Base-by-base conservation (phyloP, 1,140 invertebrate species). In the Daktulosphaira vitifoliae region DNA sequence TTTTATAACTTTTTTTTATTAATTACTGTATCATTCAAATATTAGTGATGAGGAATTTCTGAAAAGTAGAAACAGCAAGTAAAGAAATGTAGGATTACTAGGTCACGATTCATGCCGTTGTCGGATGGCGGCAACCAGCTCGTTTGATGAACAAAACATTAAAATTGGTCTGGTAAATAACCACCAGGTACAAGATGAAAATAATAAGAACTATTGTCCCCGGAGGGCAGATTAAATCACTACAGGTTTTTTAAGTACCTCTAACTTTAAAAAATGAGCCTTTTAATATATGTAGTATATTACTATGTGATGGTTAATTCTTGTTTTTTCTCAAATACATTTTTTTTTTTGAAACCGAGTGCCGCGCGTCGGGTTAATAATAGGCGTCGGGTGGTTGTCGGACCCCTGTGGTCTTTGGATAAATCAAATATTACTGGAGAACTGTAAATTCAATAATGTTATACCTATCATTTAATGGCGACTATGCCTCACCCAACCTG, bases 141-240 rank as follows among this genome's bases (percentile, higher is more conserved):
- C 56, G 42, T 62, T 62, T 62, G 56, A 62, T 62, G 39, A 48
- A 48, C 42, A 48, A 48, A 59, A 59, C 54, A 62, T 62, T 62
- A 46, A 46, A 38, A 22, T 62, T 46, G 42, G 26, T 13, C 26
- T 48, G 25, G 56, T 62, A 48, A 48, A 62, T 48, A 62, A 62
- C 56, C 56, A 62, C 56, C 46, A 62, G 42, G 56, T 62, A 62
- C 15, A 9, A 48, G 56, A 26, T 46, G 13, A 22, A 56, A 33
- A 59, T 59, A 59, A 59, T 62, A 48, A 62, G 46, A 62, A 25
- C 56, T 16, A 62, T 62, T 62, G 56, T 62, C 42, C 56, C 56
- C 42, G 18, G 56, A 48, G 56, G 56, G 38, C 26, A 48, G 56
- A 62, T 62, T 62, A 62, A 62, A 62, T 62, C 42, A 62, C 44